Evolutionary conservation across 1,140 invertebrate species (phyloP), one percentile per base, ranked within the genome.

Genomic region (Triops cancriformis): DNA sequence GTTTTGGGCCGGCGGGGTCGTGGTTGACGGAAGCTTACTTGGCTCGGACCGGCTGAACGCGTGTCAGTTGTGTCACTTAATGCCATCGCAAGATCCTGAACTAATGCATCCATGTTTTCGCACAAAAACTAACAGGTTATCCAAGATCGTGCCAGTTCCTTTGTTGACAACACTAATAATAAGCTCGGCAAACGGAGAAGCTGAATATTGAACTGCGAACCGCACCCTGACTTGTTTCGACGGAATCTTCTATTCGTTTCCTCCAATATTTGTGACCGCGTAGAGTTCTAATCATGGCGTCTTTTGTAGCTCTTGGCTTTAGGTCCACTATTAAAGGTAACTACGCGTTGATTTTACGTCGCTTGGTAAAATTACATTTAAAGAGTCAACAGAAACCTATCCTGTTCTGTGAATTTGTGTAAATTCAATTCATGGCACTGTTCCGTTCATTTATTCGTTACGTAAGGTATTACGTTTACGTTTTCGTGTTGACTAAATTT

Each of bases 51-150:
- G 18, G 51, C 51, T 23, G 51, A 64, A 3, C 51, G 51, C 2
- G 51, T 64, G 51, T 64, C 51, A 64, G 51, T 64, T 6, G 18
- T 64, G 51, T 64, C 51, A 64, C 51, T 64, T 64, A 64, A 64
- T 9, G 51, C 51, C 51, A 64, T 64, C n/a, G 51, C n/a, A 18
- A 64, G 23, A 64, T 64, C 51, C 23, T 64, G 51, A 18, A 18
- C 51, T 64, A 64, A 64, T 64, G 18, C 51, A 14, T 64, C 51
- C 51, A 64, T 64, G 6, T 5, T 64, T 64, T 64, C 18, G 6
- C 51, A n/a, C 18, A 0, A n/a, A 6, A 64, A 64, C 51, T 64
- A 23, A 7, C 51, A 64, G 23, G 31, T 37, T 37, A 37, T 7
- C 31, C 2, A 37, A 37, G 31, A 37, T 37, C 31, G 2, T 37